Evolutionary conservation across 2,113 vertebrate species (phyloP), one percentile per base, ranked within the genome.

Genomic region (Halichoeres trimaculatus): DNA sequence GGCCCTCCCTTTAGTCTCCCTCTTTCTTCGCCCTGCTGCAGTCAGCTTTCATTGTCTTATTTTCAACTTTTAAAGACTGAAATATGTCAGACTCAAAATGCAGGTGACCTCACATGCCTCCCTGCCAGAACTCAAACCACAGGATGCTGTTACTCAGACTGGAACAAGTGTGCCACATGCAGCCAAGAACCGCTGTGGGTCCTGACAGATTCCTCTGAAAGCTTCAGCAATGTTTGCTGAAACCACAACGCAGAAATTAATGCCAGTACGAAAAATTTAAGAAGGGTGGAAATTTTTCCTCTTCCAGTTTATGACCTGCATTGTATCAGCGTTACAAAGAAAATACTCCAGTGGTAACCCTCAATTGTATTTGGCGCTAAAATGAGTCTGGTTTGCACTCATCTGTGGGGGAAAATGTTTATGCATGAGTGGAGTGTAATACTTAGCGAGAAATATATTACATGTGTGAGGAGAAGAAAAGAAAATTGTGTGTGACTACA

Each of bases 161-260:
- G 56, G 24, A 67, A 14, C 34, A 66, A 78, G 59, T 65, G 74
- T 38, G 60, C 38, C 50, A 43, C 55, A 74, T 36, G 34, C 53
- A 77, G 53, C 74, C 70, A 54, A 59, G 3, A 78, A 78, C 80
- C 70, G 19, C 80, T 62, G 70, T 1, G 30, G 55, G 50, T 71
- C 81, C 66, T 56, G 5, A 13, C 12, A 30, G 75, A 48, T 35
- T 74, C 22, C 1, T 13, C 48, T 51, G 51, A 74, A 60, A 47
- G 36, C 11, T 68, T 69, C 57, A 64, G 35, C 69, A 59, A 74
- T 51, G 36, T 66, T 70, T 45, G n/a, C 54, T 56, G 22, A 74
- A 75, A 78, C 76, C 71, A 56, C 76, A 48, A 63, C 9, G 54
- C n/a, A 47, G 22, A n/a, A 47, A 52, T 73, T 53, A 52, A 24